Base-by-base conservation (phyloP, 1,140 invertebrate genomes). In the Globodera rostochiensis region DNA sequence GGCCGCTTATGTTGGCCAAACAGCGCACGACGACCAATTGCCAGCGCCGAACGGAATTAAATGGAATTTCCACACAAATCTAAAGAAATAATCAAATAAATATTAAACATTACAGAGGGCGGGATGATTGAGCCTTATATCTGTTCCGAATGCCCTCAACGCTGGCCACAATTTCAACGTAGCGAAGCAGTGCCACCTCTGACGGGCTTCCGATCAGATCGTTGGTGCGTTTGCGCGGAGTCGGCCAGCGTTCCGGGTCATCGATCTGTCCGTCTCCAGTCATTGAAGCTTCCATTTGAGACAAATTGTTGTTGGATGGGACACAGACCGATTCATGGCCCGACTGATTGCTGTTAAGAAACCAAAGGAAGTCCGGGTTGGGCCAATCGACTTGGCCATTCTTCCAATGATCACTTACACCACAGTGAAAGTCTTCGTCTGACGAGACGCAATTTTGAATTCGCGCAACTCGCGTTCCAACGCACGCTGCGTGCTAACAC, bases 41-140 rank as follows among this genome's bases (percentile, higher is more conserved):
- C 79, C 88, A 90, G 46, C 87, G 50, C 13, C 88, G 83, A 15
- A 88, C 86, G 2, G 88, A 89, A 74, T 89, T 89, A 82, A 89
- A 89, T 6, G 88, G 88, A 25, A 89, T 84, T 75, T 89, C 88
- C 25, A 88, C 87, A 1, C 88, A 71, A 3, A 80, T 81, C 87
- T 87, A 74, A 67, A 79, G 4, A 80, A n/a, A 36, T 36, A 82
- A 53, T 6, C 1, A 49, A 78, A 53, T 25, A 47, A 25, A 25
- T 11, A 82, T 66, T 25, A 6, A 60, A 36, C 36, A 36, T 36
- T 1, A 3, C 1, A 2, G 36, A 3, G 36, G 36, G 3, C 36
- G 36, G 36, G 36, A 36, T 36, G 36, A 36, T 36, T 50, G 60
- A 74, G 67, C 86, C 66, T 74, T 90, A 80, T 78, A 78, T 66